Base-by-base conservation (phyloP, 2,888 invertebrate genomes). In the Limenitis camilla region DNA sequence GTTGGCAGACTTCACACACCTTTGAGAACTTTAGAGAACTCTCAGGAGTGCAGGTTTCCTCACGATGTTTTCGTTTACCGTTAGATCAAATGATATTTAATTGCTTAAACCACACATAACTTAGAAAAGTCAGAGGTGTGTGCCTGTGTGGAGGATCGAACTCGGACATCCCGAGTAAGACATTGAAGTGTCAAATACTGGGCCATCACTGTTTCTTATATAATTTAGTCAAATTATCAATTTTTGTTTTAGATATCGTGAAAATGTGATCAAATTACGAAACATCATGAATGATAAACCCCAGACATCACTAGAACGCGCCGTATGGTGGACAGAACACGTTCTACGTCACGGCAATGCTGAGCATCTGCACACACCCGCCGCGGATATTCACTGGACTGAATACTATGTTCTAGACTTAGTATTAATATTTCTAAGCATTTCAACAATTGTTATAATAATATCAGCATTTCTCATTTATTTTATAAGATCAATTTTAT, bases 291-390 rank as follows among this genome's bases (percentile, higher is more conserved):
- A 33, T 1, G 64, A 64, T 50, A 59, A 60, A 35, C 55, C 59
- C 4, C 47, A 61, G 38, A 51, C 41, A 6, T 55, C 64, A 0
- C 39, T 63, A 46, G 52, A 60, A 19, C 53, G 56, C 9, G 59
- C 63, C 6, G 40, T 61, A 3, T 63, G 61, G 62, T 65, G 64
- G 63, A 58, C 49, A 2, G 62, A 61, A 30, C 51, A 65, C 38
- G 55, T 62, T 1, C 40, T 65, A 35, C 48, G 60, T 8, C 55
- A 63, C 45, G 53, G 61, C 3, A 58, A 58, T 0, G 55, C 57
- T 5, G 46, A 43, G 11, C 60, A 65, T 38, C 53, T 64, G 7
- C 45, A 58, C 4, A 40, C 63, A 4, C 57, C 60, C 9, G 43
- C 51, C 11, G 64, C 62, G 5, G 51, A 60, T 35, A 58, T 58